These are phyloP conservation scores for Zaprionus obscuricornis DNA, from an alignment of 2,888 invertebrate species.

Conservation along the genomic window DNA sequence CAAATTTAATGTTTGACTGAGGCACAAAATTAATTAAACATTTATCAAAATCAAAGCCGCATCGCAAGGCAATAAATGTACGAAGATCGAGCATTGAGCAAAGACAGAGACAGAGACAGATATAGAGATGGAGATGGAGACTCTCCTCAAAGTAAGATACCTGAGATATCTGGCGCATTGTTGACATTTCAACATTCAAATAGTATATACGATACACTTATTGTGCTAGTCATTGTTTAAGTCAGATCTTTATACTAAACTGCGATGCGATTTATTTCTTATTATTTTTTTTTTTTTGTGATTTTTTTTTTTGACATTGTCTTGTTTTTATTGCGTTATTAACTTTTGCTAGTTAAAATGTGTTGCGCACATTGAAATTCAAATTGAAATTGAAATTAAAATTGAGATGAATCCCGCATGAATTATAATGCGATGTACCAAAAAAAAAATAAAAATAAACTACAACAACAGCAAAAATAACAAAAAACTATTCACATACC, in stretches of 20 bases:
- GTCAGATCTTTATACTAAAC: constrained; percentile 12
- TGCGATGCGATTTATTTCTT: background rate
- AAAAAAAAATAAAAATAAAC: constrained; percentile 14
- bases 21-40: constrained; percentile 79
- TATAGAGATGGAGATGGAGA: constrained; percentile 1
- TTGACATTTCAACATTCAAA: constrained; percentile 64
- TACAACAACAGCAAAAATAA: constrained; percentile 28
- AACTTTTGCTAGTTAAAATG: constrained; percentile 52
- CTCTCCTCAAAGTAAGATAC: constrained; percentile 8
- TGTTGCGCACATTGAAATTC: constrained; percentile 26
- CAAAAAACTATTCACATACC: constrained; percentile 57
- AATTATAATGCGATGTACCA: too few species aligned
- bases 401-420: constrained; percentile 63
- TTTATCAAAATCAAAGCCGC: constrained; percentile 78
- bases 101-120: constrained; percentile 25
- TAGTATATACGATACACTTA: constrained; percentile 9
- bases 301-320: constrained; percentile 45
- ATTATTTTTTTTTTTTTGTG: constrained; percentile 6
- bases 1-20: constrained; percentile 67
- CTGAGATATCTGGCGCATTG: constrained; percentile 28
- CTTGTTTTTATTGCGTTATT: constrained; percentile 44
- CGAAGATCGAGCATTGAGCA: constrained; percentile 12
- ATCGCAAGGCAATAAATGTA: constrained; percentile 38
- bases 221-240: constrained; percentile 63
- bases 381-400: constrained; percentile 21